Evolutionary conservation across 2,888 invertebrate genomes (phyloP).

Genomic region (Capitulum mitella): DNA sequence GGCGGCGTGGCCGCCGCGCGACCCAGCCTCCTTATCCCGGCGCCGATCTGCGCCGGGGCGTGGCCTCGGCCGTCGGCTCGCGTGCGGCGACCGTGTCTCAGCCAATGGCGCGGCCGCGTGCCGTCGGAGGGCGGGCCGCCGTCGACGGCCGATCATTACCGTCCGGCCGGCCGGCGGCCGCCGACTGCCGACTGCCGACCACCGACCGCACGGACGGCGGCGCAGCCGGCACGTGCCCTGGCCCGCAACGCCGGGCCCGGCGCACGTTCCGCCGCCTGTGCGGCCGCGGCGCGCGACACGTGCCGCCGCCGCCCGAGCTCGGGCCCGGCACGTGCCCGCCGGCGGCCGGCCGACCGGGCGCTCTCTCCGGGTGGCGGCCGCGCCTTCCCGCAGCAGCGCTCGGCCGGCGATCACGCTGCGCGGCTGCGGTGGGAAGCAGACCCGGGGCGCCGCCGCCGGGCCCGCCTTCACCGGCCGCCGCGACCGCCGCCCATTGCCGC

Average conservation of each 20-base stretch:
- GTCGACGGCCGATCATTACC: background rate
- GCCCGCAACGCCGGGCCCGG: no score
- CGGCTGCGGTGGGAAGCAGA: background rate
- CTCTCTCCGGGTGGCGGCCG: no score
- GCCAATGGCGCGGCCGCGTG: background rate
- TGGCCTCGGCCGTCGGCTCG: background rate
- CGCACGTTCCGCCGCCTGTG: no score
- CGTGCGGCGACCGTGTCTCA: background rate
- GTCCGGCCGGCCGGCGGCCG: no score
- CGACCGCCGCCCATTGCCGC: background rate
- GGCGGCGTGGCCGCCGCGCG: background rate
- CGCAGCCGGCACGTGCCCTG: no score
- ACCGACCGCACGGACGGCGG: no score
- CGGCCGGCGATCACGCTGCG: background rate
- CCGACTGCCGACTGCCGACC: no score
- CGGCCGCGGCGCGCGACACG: no score
- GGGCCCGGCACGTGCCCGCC: background rate
- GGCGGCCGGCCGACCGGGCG: no score
- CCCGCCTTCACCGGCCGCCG: background rate
- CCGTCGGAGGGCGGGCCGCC: slow-evolving; percentile 4
- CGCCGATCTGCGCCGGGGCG: background rate
- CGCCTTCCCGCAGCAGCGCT: no score
- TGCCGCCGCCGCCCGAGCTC: no score
- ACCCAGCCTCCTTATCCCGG: background rate
- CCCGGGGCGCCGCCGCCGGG: background rate